Evolutionary conservation across 2,797 vertebrate genomes (phyloP).

Genomic region (Coranthus polyacanthus): DNA sequence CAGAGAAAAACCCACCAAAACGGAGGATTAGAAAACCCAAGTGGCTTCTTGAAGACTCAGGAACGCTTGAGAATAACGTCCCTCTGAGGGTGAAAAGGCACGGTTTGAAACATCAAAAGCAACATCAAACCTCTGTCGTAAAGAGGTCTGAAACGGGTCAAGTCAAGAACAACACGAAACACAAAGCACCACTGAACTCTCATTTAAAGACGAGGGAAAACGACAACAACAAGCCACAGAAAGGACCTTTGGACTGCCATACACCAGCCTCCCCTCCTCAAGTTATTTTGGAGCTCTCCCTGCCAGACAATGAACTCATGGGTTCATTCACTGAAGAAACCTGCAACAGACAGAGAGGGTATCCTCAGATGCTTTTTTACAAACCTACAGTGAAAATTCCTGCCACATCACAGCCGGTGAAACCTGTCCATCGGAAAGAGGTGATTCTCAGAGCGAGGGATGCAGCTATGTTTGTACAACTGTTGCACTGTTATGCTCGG

Average conservation of each 20-base stretch:
- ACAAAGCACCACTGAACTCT: conserved; percentile 49
- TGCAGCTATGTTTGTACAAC: conserved; percentile 61
- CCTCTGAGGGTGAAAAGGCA: conserved; percentile 68
- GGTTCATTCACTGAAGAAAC: conserved; percentile 72
- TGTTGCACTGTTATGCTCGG: conserved; percentile 76
- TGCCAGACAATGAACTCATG: conserved; percentile 85
- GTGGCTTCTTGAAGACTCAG: conserved; percentile 86
- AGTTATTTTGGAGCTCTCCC: conserved; percentile 81
- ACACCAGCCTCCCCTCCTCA: conserved; percentile 56
- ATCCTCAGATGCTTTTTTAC: conserved; percentile 74
- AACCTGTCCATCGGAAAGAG: conserved; percentile 66
- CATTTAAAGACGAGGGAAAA: conserved; percentile 49
- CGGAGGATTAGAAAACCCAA: conserved; percentile 83
- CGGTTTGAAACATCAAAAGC: conserved; percentile 65
- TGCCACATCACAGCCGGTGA: conserved; percentile 21
- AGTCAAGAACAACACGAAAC: conserved; percentile 61
- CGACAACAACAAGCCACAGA: conserved; percentile 39
- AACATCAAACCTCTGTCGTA: conserved; percentile 28
- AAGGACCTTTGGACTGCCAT: conserved; percentile 29
- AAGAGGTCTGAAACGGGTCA: conserved; percentile 44
- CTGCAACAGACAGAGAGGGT: conserved; percentile 64
- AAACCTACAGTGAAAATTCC: conserved; percentile 67
- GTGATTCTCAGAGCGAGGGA: conserved; percentile 74
- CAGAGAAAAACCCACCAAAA: conserved; percentile 81
- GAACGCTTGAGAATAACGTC: conserved; percentile 67